Evolutionary conservation across 2,113 vertebrate genomes (phyloP), one percentile per base, ranked within the genome.

Genomic region (Perognathus longimembris): DNA sequence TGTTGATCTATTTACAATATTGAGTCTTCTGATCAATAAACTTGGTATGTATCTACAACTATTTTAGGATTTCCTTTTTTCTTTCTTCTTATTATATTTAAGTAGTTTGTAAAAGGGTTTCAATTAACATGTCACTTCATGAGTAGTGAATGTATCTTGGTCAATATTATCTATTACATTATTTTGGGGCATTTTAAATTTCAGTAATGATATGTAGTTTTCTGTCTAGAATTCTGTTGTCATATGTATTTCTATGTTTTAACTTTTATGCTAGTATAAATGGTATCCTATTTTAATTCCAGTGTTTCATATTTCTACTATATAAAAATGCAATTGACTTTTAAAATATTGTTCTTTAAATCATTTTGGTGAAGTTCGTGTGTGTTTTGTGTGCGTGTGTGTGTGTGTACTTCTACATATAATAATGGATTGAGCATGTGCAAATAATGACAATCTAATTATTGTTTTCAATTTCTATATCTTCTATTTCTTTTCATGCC

Each of bases 311-410:
- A 34, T 54, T 28, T 50, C 80, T 80, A 11, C 2, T 57, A 71
- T n/a, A 54, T 57, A 74, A 18, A 57, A 80, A 73, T 80, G 10
- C 15, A 74, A 26, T 40, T 75, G 4, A 34, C 50, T 54, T 87
- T 87, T 75, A 30, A 80, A 74, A 74, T 81, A 81, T 45, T 30
- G 64, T 74, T 22, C 28, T 73, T 92, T 66, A 79, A 73, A 12
- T 34, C 2, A 57, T n/a, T 80, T 71, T 80, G 21, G 4, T 36
- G 63, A 54, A 82, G 64, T n/a, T n/a, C n/a, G n/a, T n/a, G n/a
- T n/a, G n/a, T n/a, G n/a, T n/a, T n/a, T n/a, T n/a, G n/a, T n/a
- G n/a, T n/a, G n/a, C n/a, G n/a, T n/a, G n/a, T n/a, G n/a, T n/a
- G n/a, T 74, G 20, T 5, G 6, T 73, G 15, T 74, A n/a, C 30